Conservation (phyloP, 2,797 vertebrate species). For the Pelobates cultripes region DNA sequence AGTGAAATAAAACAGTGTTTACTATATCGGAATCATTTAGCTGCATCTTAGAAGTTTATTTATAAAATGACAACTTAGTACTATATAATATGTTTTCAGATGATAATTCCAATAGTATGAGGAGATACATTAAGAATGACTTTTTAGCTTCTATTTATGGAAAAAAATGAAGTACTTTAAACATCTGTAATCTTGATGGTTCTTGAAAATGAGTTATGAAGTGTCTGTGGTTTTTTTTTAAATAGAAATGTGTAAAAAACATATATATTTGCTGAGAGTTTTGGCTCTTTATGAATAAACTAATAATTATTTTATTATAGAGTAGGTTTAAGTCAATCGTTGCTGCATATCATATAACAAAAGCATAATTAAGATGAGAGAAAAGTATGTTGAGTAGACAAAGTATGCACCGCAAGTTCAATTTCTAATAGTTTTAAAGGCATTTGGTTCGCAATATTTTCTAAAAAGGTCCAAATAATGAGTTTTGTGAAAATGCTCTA, state of each 20-base stretch:
- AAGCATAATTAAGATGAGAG: too few species aligned
- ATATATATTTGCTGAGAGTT: too few species aligned
- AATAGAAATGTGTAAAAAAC: slow-evolving; percentile 8
- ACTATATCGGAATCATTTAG: slow-evolving; percentile 39
- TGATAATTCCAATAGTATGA: slow-evolving; percentile 41
- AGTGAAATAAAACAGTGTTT: slow-evolving; percentile 45
- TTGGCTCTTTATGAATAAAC: too few species aligned
- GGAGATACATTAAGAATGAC: slow-evolving; percentile 23
- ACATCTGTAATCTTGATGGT: slow-evolving; percentile 32
- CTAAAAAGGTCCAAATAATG: too few species aligned
- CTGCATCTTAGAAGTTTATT: slow-evolving; percentile 48
- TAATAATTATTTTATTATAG: too few species aligned
- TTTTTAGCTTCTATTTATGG: slow-evolving; percentile 36
- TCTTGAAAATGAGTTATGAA: slow-evolving; percentile 16
- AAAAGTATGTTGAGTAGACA: too few species aligned
- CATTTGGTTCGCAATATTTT: too few species aligned
- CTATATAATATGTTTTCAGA: slow-evolving; percentile 35
- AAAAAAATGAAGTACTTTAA: slow-evolving; percentile 25
- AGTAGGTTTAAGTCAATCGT: too few species aligned
- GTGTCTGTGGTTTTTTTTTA: background rate
- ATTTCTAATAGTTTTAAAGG: too few species aligned
- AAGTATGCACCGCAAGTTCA: too few species aligned
- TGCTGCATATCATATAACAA: too few species aligned
- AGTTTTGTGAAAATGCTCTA: too few species aligned
- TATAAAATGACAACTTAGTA: slow-evolving; percentile 40